phyloP scores from a whole-genome alignment of 2,113 vertebrate genomes.

The Riparia riparia region DNA sequence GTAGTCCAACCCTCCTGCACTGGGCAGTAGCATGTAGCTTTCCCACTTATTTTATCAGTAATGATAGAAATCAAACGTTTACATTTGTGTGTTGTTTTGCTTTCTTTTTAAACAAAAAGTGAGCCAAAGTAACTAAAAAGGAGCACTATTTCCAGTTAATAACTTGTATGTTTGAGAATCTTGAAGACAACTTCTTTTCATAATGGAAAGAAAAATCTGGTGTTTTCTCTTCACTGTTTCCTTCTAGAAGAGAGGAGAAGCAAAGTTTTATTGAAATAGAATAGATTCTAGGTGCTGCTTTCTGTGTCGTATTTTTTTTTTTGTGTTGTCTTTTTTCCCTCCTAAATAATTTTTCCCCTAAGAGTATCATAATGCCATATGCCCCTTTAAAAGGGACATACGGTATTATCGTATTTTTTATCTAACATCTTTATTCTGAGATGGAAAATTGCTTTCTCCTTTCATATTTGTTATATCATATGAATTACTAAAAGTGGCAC shows the following conservation, averaged over 20 bases:
- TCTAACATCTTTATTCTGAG: not conserved
- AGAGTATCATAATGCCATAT: not conserved
- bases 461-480: not conserved
- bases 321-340: not conserved
- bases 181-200: not conserved
- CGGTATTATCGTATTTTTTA: not conserved
- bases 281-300: not conserved
- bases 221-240: not conserved
- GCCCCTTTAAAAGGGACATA: not conserved
- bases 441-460: not conserved
- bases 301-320: not conserved
- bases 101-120: not conserved
- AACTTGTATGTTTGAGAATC: not conserved
- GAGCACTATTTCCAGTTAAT: not conserved
- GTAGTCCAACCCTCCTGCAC: not conserved
- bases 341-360: not conserved
- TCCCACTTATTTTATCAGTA: not conserved
- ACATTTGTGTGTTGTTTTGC: not conserved
- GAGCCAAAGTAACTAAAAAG: not conserved
- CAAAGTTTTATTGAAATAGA: not conserved
- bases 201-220: not conserved
- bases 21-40: not conserved
- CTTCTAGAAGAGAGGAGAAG: not conserved
- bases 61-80: not conserved
- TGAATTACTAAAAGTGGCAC: not conserved